Conservation (phyloP, 2,113 vertebrate genomes). For the Ancistrus triradiatus region DNA sequence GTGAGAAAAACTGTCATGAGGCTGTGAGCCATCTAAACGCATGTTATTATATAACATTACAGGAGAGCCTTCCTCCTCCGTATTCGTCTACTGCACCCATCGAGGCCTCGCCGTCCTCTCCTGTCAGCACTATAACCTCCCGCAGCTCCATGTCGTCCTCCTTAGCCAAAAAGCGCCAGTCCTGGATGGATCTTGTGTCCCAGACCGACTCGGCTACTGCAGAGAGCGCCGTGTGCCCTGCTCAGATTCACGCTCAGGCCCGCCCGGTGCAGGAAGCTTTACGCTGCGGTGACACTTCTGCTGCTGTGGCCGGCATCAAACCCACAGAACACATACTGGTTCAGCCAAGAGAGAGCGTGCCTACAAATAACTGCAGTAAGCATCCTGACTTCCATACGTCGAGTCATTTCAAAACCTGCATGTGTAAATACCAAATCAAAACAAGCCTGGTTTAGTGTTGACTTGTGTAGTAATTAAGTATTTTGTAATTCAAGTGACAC, state of each 20-base stretch:
- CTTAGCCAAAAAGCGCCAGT: conserved; percentile 73
- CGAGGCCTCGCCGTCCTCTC: conserved; percentile 73
- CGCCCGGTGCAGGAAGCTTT: conserved; percentile 33
- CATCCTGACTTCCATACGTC: too few relatives aligned
- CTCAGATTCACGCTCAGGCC: conserved; percentile 64
- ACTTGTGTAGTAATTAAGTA: too few relatives aligned
- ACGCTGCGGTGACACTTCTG: conserved; percentile 37
- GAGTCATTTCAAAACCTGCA: too few relatives aligned
- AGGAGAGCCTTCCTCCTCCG: conserved; percentile 70
- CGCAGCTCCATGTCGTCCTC: conserved; percentile 74
- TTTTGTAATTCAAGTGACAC: too few relatives aligned
- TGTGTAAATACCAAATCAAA: too few relatives aligned
- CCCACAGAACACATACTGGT: conserved; percentile 38
- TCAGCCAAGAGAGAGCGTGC: conserved; percentile 16
- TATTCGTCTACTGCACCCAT: conserved; percentile 70
- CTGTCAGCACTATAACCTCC: conserved; percentile 74
- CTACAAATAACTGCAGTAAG: conserved; percentile 20
- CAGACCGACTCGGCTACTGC: conserved; percentile 55
- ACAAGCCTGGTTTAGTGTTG: too few relatives aligned
- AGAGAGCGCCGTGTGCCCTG: conserved; percentile 64
- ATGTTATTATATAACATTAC: too few relatives aligned
- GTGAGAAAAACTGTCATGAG: too few relatives aligned
- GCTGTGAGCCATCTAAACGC: too few relatives aligned
- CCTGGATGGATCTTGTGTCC: conserved; percentile 73
- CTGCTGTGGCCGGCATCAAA: conserved; percentile 19